Evolutionary conservation across 92 coral and sea anemone species (phyloP), one percentile per base, ranked within the genome.

Genomic region (Palythoa caribaeorum): DNA sequence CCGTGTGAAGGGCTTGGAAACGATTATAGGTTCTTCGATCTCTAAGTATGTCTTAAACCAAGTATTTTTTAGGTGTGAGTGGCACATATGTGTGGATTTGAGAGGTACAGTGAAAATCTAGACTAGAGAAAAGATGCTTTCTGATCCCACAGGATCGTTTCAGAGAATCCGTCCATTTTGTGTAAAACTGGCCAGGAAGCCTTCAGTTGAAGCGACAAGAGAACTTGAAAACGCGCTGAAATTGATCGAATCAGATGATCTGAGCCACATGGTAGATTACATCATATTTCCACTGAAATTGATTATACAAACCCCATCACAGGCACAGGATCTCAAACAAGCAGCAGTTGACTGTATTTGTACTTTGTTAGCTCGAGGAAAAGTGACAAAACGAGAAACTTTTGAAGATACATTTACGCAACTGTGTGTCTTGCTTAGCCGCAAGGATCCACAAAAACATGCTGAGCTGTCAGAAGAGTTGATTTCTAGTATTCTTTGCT

Each of bases 241-340:
- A 52, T 44, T 39, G 10, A 85, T 90, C 8, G 77, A 84, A 36
- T 47, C 91, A 11, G 60, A 75, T 36, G 89, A 92, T 52, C 88
- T 94, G 20, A 73, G 89, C 47, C 84, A 90, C 54, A 92, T 97
- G 20, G 78, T 89, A 3, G 99, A 95, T 52, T 97, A 95, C 71
- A 93, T 91, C 36, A 69, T 97, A 9, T 95, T 97, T 63, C 99
- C 99, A 11, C 73, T 97, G 63, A 95, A 97, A 84, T 90, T 92
- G 37, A 88, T 93, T 39, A 87, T 95, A n/a, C 94, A 88, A 77
- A 72, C 93, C 37, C 66, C 59, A 6, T 89, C 90, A 74, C 78
- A 84, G 16, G 81, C 97, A 6, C 92, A 92, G 54, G 97, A 95
- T 51, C 79, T 97, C 11, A 93, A 95, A 91, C 91, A 95, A 57